Base-by-base conservation (phyloP, 2,797 vertebrate species). In the Kryptopterus vitreolus region DNA sequence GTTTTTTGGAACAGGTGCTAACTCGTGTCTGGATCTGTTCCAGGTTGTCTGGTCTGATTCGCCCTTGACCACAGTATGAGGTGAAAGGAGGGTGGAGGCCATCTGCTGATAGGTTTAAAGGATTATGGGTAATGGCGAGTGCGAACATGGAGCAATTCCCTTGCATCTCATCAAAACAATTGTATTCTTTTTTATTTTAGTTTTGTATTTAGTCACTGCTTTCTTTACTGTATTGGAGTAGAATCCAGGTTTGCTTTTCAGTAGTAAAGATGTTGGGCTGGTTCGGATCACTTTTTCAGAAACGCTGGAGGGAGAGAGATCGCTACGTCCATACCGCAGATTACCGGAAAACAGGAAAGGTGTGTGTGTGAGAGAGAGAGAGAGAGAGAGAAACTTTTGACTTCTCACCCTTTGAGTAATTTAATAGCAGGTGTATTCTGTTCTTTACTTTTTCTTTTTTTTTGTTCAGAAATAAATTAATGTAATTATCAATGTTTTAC, bases 61-160 rank as follows among this genome's bases (percentile, higher is more conserved):
- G 6, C 73, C 73, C 63, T 62, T 65, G 76, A 72, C 75, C 63
- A 33, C 0, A 15, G 52, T 24, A 66, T 59, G 53, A 18, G 68
- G 65, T 53, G 26, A 22, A 59, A 55, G 80, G 46, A 62, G n/a
- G 61, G 65, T 62, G 31, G 3, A 58, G 77, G 76, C 87, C 90
- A 90, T 89, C 90, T 89, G 87, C 82, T 88, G n/a, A 15, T 9
- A 24, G 87, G 88, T 89, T 93, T 92, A 92, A 82, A 88, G 83
- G 91, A 92, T 92, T 91, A 91, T 75, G 55, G 78, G 76, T 83
- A 79, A 86, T 82, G 61, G 53, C 57, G 29, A 48, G 35, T 24
- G 57, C 20, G 50, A 48, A 63, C 61, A 57, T 52, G 48, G 38
- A 68, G 26, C 20, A 79, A 16, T 22, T 72, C 53, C 31, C 66